Conservation (phyloP, 2,888 invertebrate genomes). For the Euzetes globulus region DNA sequence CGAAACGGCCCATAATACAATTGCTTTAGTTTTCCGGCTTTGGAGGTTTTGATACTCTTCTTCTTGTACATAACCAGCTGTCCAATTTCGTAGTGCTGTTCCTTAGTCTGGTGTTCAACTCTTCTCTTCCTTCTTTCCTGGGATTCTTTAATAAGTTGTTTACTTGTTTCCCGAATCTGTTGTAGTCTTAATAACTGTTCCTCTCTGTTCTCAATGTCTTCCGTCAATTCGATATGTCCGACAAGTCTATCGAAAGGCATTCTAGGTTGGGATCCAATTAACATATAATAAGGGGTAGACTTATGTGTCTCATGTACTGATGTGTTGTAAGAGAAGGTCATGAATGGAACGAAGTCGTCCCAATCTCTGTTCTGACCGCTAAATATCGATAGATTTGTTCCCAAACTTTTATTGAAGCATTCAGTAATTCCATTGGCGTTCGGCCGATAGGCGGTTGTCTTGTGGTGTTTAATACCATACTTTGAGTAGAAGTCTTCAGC, state of each 20-base stretch:
- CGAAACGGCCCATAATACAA: too few relatives aligned
- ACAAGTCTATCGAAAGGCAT: neutral
- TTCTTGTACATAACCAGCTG: too few relatives aligned
- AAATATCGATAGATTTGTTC: neutral
- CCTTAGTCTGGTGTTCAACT: too few relatives aligned
- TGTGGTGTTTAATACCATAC: neutral
- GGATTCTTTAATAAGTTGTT: too few relatives aligned
- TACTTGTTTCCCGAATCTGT: too few relatives aligned
- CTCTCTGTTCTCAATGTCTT: neutral
- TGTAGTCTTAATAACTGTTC: too few relatives aligned
- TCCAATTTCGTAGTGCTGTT: too few relatives aligned
- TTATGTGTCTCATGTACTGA: neutral
- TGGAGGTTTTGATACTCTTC: too few relatives aligned
- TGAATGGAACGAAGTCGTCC: neutral
- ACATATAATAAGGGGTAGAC: neutral
- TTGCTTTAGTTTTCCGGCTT: too few relatives aligned
- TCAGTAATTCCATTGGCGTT: neutral
- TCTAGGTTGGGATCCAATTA: neutral
- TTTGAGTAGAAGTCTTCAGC: neutral
- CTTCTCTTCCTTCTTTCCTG: too few relatives aligned
- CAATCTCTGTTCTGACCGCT: neutral
- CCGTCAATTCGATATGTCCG: neutral
- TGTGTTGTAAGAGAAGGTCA: neutral
- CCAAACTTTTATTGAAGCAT: neutral
- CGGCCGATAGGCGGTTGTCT: neutral